These are phyloP conservation scores for Sorex araneus DNA, from an alignment of 2,113 vertebrate genomes.

Conservation along the genomic window DNA sequence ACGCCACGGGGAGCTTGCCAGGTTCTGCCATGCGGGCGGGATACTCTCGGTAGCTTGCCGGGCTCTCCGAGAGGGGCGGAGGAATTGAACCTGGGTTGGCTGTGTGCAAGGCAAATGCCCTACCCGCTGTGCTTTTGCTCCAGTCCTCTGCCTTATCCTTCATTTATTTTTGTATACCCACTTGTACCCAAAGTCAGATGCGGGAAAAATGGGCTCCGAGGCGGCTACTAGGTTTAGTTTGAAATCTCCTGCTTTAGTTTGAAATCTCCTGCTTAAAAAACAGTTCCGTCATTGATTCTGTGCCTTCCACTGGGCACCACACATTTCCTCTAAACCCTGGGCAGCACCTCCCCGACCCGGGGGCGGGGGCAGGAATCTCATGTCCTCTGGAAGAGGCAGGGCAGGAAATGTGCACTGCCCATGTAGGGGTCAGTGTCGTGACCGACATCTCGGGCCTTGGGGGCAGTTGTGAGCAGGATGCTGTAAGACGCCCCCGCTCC, in stretches of 20 bases:
- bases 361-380: accelerated
- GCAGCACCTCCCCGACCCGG: too few relatives aligned
- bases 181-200: not conserved
- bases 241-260: not conserved
- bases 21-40: too few relatives aligned
- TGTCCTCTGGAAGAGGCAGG: not conserved
- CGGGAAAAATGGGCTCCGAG: not conserved
- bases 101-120: too few relatives aligned
- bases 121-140: too few relatives aligned
- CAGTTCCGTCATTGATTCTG: not conserved
- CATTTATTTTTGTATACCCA: not conserved
- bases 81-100: too few relatives aligned
- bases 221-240: not conserved
- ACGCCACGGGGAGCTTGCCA: too few relatives aligned
- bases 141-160: not conserved
- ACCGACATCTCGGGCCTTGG: not conserved
- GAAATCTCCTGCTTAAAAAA: not conserved
- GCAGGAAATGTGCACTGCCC: not conserved
- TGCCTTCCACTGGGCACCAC: accelerated
- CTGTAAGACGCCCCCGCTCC: not conserved
- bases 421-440: accelerated
- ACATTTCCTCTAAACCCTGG: accelerated
- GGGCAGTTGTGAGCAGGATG: not conserved
- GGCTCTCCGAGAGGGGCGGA: too few relatives aligned
- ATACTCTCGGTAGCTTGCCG: too few relatives aligned